These are phyloP conservation scores for Pedionomus torquatus DNA, from an alignment of 2,113 vertebrate genomes.

Conservation along the genomic window DNA sequence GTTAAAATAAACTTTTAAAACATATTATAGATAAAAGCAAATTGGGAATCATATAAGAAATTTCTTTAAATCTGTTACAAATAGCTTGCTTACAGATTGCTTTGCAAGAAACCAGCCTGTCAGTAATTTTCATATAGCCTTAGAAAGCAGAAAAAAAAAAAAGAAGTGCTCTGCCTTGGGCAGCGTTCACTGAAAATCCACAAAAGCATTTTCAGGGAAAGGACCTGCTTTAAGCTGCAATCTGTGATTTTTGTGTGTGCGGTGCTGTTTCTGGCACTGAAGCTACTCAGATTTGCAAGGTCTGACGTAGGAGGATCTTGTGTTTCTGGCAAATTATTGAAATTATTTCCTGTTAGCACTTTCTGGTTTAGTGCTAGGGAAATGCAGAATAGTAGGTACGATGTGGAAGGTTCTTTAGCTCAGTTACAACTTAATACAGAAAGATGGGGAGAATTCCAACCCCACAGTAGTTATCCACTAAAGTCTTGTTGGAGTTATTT, in stretches of 20 bases:
- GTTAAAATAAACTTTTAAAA: neutral
- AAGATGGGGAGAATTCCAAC: neutral
- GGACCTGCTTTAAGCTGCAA: neutral
- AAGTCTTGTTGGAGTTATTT: neutral
- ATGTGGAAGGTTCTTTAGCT: neutral
- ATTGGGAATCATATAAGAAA: neutral
- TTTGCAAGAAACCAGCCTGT: neutral
- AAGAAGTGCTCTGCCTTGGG: neutral
- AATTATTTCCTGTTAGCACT: neutral
- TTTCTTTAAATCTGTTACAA: neutral
- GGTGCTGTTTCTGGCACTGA: neutral
- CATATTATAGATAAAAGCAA: neutral
- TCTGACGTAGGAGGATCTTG: neutral
- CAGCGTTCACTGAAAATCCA: neutral
- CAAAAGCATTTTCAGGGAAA: neutral
- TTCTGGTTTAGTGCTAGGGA: neutral
- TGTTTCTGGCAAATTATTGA: neutral
- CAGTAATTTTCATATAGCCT: neutral
- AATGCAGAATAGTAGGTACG: neutral
- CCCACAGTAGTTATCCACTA: neutral
- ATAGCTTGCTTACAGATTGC: neutral
- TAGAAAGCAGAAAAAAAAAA: neutral
- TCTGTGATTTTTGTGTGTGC: neutral
- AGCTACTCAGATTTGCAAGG: neutral
- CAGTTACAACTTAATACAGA: neutral